Conservation (phyloP, 2,113 vertebrate genomes). For the Pangasianodon gigas region DNA sequence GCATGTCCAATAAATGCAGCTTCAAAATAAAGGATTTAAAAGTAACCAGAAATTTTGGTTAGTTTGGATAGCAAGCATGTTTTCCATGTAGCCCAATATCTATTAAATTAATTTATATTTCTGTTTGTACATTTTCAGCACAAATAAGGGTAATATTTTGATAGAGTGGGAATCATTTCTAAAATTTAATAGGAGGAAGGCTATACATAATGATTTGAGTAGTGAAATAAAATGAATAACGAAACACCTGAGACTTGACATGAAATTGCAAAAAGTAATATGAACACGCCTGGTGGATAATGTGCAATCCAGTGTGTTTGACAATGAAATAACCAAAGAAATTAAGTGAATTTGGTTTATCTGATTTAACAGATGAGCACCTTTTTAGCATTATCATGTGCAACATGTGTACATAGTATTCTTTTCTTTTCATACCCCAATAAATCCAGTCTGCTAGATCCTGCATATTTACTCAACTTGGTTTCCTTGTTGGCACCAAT, state of each 20-base stretch:
- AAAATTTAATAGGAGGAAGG: not conserved
- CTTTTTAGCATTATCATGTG: not conserved
- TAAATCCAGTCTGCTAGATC: not conserved
- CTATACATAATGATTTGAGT: not conserved
- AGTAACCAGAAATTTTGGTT: not conserved
- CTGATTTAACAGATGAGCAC: not conserved
- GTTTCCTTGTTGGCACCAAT: not conserved
- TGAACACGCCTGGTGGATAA: not conserved
- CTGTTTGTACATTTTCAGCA: not conserved
- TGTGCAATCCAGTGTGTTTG: not conserved
- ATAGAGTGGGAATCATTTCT: not conserved
- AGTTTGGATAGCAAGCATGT: not conserved
- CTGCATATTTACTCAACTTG: not conserved
- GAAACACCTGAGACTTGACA: not conserved
- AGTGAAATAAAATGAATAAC: not conserved
- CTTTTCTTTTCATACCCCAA: not conserved
- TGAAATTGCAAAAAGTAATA: not conserved
- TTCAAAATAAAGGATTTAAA: not conserved
- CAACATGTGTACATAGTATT: not conserved
- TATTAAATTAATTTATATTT: not conserved
- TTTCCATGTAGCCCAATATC: not conserved
- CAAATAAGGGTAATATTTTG: not conserved
- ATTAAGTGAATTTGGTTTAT: not conserved
- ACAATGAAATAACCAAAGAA: not conserved
- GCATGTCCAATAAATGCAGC: not conserved